Percentiles rank a stretch among this genome's conserved stretches.
These are phyloP conservation scores for Denticeps clupeoides DNA, from an alignment of 2,797 vertebrate genomes.

Conservation along the genomic window DNA sequence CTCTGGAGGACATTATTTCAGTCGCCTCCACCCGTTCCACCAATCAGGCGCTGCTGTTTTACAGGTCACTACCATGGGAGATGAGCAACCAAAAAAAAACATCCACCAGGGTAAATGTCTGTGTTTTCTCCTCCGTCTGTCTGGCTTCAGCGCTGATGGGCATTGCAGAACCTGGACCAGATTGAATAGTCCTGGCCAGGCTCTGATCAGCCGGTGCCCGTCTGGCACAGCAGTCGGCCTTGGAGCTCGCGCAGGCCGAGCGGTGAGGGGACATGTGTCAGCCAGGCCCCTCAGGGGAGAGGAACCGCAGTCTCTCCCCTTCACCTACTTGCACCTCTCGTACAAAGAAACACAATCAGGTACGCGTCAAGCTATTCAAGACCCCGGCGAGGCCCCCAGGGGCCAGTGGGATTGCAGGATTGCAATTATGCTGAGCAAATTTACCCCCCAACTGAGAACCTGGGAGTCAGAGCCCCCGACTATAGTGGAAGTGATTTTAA, in stretches of 20 bases:
- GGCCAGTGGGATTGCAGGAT: conserved; percentile 39
- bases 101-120: too few species aligned
- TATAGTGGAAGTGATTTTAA: conserved; percentile 57
- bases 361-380: conserved; percentile 20
- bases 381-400: conserved; percentile 12
- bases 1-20: background rate
- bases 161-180: background rate
- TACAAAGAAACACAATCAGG: conserved; percentile 92
- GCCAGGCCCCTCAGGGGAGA: conserved; percentile 64
- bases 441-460: too few species aligned
- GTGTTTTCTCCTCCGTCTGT: too few species aligned
- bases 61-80: too few species aligned
- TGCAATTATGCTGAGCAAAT: conserved; percentile 26
- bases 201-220: conserved; percentile 83
- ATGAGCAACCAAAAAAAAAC: too few species aligned
- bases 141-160: too few species aligned
- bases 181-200: conserved; percentile 35
- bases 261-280: conserved; percentile 76
- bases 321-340: too few species aligned
- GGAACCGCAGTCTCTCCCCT: conserved; percentile 31
- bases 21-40: background rate
- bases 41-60: background rate
- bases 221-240: too few species aligned
- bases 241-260: too few species aligned
- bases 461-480: conserved; percentile 37